Base-by-base conservation (phyloP, 2,797 vertebrate species). In the Liparis tanakae region DNA sequence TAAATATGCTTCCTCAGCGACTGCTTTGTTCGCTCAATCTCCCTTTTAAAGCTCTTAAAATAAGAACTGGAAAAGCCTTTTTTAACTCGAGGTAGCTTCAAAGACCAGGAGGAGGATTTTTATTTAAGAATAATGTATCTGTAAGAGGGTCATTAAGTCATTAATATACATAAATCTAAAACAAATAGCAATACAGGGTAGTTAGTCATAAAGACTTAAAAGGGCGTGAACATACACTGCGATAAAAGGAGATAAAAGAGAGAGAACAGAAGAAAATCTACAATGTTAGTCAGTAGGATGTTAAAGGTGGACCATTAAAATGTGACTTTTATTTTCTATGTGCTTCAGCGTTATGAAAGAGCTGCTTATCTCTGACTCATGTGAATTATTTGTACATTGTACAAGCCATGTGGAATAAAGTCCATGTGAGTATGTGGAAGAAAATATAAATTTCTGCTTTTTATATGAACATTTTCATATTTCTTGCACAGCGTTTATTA, bases 21-120 rank as follows among this genome's bases (percentile, higher is more conserved):
- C 62, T 50, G 85, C 91, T 93, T 93, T 92, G 85, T 92, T 92
- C 87, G 72, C 78, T 74, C 83, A 88, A 76, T 80, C 86, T 89
- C 80, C 62, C 51, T 76, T 88, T 91, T 87, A 87, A 88, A 85
- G 84, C 85, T 86, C 81, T 90, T 48, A 80, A 83, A 92, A 91
- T 86, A 84, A 85, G 67, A 85, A 87, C 57, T 89, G 85, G 71
- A 86, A 89, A 89, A 72, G 76, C 61, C 65, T 84, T 91, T 43
- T 41, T 37, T 79, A 87, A 46, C 88, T 79, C 62, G 68, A 37
- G 58, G 64, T 70, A 78, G 74, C 87, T 91, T 93, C 76, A 91
- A 90, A 92, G 90, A 87, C 65, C 55, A 72, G 37, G 20, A 54
- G 48, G 70, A 46, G 43, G 44, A 72, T 73, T 76, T 3, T 48